These are phyloP conservation scores for Amazona ochrocephala DNA, from an alignment of 2,797 vertebrate genomes.

Conservation along the genomic window DNA sequence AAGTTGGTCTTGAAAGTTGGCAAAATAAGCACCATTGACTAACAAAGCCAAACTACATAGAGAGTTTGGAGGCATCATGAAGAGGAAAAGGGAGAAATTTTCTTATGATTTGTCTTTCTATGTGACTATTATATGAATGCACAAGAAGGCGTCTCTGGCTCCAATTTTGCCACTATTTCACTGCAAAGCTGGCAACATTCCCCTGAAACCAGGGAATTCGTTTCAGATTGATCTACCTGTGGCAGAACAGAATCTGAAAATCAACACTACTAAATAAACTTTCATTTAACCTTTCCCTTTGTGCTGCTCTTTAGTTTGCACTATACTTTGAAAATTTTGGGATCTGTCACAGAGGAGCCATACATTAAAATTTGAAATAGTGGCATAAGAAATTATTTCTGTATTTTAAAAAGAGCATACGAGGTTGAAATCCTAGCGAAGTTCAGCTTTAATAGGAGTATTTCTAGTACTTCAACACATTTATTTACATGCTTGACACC, in stretches of 20 bases:
- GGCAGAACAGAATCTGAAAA: background rate
- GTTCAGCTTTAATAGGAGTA: background rate
- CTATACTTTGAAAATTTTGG: background rate
- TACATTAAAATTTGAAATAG: background rate
- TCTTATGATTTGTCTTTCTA: background rate
- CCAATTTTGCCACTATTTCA: background rate
- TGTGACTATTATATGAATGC: background rate
- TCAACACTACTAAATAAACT: background rate
- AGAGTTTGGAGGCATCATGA: background rate
- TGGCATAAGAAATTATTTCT: background rate
- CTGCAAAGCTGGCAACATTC: background rate
- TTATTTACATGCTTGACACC: background rate
- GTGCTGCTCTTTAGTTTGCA: background rate
- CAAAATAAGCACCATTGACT: background rate
- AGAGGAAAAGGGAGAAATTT: background rate
- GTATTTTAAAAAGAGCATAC: background rate
- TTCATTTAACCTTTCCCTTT: background rate
- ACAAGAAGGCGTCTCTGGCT: background rate
- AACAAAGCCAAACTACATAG: background rate
- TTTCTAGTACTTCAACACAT: background rate
- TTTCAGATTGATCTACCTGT: background rate
- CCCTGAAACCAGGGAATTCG: background rate
- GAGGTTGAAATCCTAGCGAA: background rate
- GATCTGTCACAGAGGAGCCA: background rate
- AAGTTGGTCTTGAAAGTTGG: background rate